A percentile compares a stretch with the other conserved stretches of the same genome.
These are phyloP conservation scores for Oegoconia quadripuncta DNA, from an alignment of 2,888 invertebrate species.

Conservation along the genomic window DNA sequence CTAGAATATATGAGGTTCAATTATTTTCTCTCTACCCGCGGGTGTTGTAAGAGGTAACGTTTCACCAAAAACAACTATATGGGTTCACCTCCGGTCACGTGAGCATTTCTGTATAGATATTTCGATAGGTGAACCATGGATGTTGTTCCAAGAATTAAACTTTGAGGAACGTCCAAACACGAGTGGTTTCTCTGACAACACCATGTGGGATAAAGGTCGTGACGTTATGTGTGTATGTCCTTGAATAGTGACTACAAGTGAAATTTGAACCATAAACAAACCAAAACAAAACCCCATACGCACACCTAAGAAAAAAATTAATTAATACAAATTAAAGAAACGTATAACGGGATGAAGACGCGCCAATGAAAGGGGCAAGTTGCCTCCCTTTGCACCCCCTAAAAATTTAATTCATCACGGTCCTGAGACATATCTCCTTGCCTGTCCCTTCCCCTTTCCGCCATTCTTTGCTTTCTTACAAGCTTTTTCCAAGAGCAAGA, in stretches of 20 bases:
- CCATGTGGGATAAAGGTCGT: too few relatives aligned
- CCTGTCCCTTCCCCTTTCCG: constrained; percentile 70
- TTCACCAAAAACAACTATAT: too few relatives aligned
- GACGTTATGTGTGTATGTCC: too few relatives aligned
- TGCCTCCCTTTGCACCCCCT: constrained; percentile 64
- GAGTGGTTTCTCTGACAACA: too few relatives aligned
- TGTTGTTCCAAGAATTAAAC: too few relatives aligned
- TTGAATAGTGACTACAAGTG: not conserved
- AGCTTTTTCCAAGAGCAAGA: constrained; percentile 70
- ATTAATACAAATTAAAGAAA: constrained; percentile 72
- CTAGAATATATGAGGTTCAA: too few relatives aligned
- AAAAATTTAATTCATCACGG: constrained; percentile 79
- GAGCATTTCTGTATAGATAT: too few relatives aligned
- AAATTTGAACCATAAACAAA: not conserved
- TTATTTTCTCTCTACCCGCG: too few relatives aligned
- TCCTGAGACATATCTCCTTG: constrained; percentile 72
- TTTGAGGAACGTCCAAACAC: too few relatives aligned
- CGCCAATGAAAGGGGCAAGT: constrained; percentile 66
- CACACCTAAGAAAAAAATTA: constrained; percentile 48
- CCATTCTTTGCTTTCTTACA: constrained; percentile 78
- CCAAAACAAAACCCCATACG: constrained; percentile 7
- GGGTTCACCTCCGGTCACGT: too few relatives aligned
- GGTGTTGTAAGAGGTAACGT: too few relatives aligned
- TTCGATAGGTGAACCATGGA: too few relatives aligned
- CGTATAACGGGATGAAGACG: constrained; percentile 66